Evolutionary conservation across 2,797 vertebrate species (phyloP).

Genomic region (Cyclopterus lumpus): DNA sequence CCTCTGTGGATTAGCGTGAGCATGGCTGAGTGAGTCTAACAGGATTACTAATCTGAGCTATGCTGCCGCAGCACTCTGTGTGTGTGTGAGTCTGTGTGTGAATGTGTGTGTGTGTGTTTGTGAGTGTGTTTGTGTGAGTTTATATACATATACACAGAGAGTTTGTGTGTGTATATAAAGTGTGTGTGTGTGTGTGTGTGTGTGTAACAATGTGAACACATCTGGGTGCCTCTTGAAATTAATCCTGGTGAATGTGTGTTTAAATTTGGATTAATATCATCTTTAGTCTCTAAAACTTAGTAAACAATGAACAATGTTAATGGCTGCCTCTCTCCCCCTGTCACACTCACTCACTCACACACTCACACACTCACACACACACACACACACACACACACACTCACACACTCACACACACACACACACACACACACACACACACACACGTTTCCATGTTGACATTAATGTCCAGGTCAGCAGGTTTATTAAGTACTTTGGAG

Average conservation of each 20-base stretch:
- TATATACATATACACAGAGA: no score
- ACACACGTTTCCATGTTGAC: no score
- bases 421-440: no score
- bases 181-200: no score
- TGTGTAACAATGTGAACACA: no score
- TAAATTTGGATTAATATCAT: slow-evolving; percentile 29
- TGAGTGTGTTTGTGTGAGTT: not conserved
- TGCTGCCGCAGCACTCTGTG: slow-evolving; percentile 21
- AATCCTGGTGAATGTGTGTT: no score
- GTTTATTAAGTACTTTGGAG: no score
- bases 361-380: slow-evolving; percentile 2
- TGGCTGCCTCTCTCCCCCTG: not conserved
- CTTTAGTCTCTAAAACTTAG: slow-evolving; percentile 17
- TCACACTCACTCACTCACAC: slow-evolving; percentile 22
- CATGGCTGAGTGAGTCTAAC: slow-evolving; percentile 69
- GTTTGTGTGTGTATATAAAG: no score
- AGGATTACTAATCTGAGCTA: slow-evolving; percentile 74
- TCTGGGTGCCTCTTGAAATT: no score
- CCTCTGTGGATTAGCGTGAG: slow-evolving; percentile 68
- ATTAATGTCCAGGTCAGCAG: no score
- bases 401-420: slow-evolving; percentile 33
- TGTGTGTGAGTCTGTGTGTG: not conserved
- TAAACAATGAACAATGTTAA: slow-evolving; percentile 43
- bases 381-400: not conserved
- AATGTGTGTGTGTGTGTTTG: not conserved